Evolutionary conservation across 2,888 invertebrate genomes (phyloP).

Genomic region (Acanthosepion lycidas): DNA sequence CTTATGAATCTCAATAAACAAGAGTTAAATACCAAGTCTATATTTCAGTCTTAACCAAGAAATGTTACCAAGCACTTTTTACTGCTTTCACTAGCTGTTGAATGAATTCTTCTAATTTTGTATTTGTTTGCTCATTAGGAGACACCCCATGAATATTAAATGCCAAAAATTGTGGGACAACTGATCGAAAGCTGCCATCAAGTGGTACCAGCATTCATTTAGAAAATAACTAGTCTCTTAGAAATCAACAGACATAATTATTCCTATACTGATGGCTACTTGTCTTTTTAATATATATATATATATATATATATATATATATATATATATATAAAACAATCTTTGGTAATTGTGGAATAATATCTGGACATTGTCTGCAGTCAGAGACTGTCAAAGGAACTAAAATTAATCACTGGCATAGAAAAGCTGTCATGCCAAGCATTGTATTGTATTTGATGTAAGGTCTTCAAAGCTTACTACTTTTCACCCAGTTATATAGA

Average conservation of each 20-base stretch:
- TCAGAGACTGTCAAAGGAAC: not conserved
- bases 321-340: not conserved
- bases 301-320: not conserved
- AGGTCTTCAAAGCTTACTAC: not conserved
- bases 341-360: not conserved
- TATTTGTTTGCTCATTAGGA: not conserved
- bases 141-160: not conserved
- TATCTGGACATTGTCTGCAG: not conserved
- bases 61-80: not conserved
- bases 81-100: not conserved
- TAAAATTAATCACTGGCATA: not conserved
- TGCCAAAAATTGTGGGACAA: not conserved
- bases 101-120: slow-evolving; percentile 16
- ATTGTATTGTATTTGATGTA: not conserved
- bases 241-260: not conserved
- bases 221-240: not conserved
- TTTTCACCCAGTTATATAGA: not conserved
- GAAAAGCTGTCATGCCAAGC: not conserved
- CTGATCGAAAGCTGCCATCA: not conserved
- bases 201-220: not conserved
- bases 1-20: not conserved
- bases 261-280: not conserved
- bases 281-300: not conserved
- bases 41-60: not conserved
- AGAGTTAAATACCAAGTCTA: not conserved